Percentiles rank a stretch among this genome's conserved stretches.
Evolutionary conservation across 2,113 vertebrate species (phyloP).

Genomic region (Thermophis baileyi): DNA sequence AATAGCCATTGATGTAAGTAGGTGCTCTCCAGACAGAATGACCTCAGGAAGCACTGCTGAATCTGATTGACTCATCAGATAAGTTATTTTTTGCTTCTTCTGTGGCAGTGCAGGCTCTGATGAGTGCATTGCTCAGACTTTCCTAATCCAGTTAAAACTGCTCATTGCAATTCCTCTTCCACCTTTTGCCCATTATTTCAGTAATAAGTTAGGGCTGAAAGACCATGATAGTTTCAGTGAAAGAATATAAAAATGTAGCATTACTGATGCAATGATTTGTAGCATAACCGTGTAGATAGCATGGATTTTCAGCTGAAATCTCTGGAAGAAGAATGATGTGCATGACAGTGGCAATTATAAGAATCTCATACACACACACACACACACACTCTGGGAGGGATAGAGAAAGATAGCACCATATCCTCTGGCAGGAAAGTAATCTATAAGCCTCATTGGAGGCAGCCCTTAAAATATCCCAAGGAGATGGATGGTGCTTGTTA

Average conservation of each 20-base stretch:
- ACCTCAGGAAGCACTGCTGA: neutral
- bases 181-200: neutral
- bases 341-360: neutral
- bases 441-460: neutral
- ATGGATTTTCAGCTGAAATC: neutral
- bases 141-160: neutral
- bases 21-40: neutral
- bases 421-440: neutral
- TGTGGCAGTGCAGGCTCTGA: neutral
- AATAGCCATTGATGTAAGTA: neutral
- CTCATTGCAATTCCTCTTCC: neutral
- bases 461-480: neutral
- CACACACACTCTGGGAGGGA: neutral
- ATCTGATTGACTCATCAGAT: neutral
- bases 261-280: neutral
- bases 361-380: too few species aligned
- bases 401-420: neutral
- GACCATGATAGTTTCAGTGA: neutral
- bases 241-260: neutral
- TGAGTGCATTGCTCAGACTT: neutral
- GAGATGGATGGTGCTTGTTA: neutral
- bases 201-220: neutral
- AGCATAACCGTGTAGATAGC: neutral
- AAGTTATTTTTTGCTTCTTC: neutral
- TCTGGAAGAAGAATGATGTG: neutral